Percentiles rank a stretch among this genome's conserved stretches.
These are phyloP conservation scores for Meliscaeva auricollis DNA, from an alignment of 2,888 invertebrate genomes.

Conservation along the genomic window DNA sequence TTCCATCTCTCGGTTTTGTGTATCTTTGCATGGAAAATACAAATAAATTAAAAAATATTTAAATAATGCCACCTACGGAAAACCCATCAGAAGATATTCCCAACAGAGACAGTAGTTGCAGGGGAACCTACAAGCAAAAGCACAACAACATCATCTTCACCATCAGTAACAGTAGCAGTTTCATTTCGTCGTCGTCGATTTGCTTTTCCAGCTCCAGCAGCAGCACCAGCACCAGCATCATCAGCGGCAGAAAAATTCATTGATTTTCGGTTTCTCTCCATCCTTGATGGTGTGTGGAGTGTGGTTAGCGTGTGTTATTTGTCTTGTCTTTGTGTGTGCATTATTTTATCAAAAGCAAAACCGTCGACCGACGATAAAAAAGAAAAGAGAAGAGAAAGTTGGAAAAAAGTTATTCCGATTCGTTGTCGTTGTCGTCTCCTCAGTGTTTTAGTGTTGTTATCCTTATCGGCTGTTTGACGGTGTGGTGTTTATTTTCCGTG, in stretches of 20 bases:
- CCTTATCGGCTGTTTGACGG: constrained; percentile 11
- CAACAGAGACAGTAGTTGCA: constrained; percentile 9
- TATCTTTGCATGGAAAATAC: constrained; percentile 13
- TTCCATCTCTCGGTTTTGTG: neutral
- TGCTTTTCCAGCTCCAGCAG: constrained; percentile 18
- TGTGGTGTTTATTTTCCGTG: constrained; percentile 18
- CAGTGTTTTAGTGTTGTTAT: constrained; percentile 9
- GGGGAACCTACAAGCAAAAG: constrained; percentile 8
- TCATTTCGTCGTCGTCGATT: constrained; percentile 27
- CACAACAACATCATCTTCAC: neutral
- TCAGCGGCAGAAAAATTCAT: constrained; percentile 70
- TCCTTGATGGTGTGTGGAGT: constrained; percentile 46
- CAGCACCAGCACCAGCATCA: constrained; percentile 30
- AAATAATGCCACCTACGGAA: constrained; percentile 39
- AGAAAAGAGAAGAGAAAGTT: constrained; percentile 53
- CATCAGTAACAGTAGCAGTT: constrained; percentile 27
- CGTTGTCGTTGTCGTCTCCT: neutral
- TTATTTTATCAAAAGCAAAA: constrained; percentile 54
- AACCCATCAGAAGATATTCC: constrained; percentile 3
- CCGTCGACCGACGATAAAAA: constrained; percentile 12
- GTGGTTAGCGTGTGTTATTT: constrained; percentile 50
- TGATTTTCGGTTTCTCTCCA: constrained; percentile 72
- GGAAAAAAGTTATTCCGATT: constrained; percentile 24
- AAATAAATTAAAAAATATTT: constrained; percentile 14
- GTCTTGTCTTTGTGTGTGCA: constrained; percentile 51